phyloP scores from a whole-genome alignment of 2,113 vertebrate species.

The Gobiocypris rarus region DNA sequence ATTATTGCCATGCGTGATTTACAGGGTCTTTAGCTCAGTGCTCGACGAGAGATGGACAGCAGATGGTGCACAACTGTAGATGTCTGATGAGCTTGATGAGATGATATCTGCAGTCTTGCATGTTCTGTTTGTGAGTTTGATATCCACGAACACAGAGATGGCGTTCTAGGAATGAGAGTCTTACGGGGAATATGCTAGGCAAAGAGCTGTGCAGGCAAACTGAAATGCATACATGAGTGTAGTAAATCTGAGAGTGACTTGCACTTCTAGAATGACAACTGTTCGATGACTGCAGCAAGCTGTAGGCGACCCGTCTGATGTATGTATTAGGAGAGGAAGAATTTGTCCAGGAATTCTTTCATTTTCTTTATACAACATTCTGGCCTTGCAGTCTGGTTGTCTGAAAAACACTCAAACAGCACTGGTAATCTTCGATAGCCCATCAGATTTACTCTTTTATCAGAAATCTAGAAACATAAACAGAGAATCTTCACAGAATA shows the following conservation, averaged over 20 bases:
- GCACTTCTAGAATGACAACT: not conserved
- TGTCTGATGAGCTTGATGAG: constrained; percentile 34
- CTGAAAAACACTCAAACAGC: too few species aligned
- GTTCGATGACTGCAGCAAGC: not conserved
- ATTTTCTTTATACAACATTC: too few species aligned
- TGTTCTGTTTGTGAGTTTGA: not conserved
- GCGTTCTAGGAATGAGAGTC: constrained; percentile 6
- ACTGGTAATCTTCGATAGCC: too few species aligned
- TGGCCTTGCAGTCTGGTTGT: too few species aligned
- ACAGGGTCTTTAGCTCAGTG: constrained; percentile 48
- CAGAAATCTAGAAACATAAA: too few species aligned
- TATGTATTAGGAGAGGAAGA: not conserved
- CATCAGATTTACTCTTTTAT: too few species aligned
- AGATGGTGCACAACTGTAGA: constrained; percentile 30
- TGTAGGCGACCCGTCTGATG: not conserved
- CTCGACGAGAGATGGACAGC: constrained; percentile 35
- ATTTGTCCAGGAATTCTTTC: not conserved
- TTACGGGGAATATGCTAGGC: not conserved
- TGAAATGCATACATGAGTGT: not conserved
- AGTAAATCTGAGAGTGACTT: not conserved
- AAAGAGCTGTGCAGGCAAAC: not conserved
- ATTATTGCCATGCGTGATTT: constrained; percentile 61
- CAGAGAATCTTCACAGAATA: not conserved
- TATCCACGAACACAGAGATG: not conserved
- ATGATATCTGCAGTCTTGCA: not conserved